Base-by-base conservation (phyloP, 1,140 invertebrate genomes). In the Hirudo medicinalis region DNA sequence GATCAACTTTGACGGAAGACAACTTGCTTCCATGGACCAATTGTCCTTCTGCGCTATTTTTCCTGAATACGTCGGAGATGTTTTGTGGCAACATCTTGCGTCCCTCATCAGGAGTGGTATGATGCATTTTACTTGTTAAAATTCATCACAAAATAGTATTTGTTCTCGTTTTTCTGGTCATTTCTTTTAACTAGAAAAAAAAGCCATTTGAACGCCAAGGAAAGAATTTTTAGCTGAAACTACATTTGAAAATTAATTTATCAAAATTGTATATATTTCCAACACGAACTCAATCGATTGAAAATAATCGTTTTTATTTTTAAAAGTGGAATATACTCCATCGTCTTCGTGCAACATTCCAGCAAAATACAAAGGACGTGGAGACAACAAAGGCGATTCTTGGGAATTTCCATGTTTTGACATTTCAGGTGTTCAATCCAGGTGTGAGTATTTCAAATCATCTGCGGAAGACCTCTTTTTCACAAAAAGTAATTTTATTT, bases 51-150 rank as follows among this genome's bases (percentile, higher is more conserved):
- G 22, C 22, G 19, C 22, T 13, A 22, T 63, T 63, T 32, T 63
- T 13, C 57, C 57, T 19, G 57, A 63, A 19, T 63, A 22, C 57
- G 15, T 63, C 57, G 29, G 57, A 25, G 57, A 63, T 63, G 57
- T 63, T 32, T 13, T 63, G 8, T 63, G 57, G 57, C 22, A 63
- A 11, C 57, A 63, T n/a, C 29, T 63, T 22, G 22, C 8, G 0
- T 25, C 29, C 29, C 57, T 63, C 57, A 15, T 63, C 29, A 63
- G 29, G 17, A 11, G 19, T 25, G 57, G 57, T 63, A 25, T 20
- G 20, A 2, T 63, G 57, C 4, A 2, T 63, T 25, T 63, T n/a
- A 6, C 2, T 13, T 13, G 57, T 63, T 25, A 22, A 63, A 19
- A 15, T 22, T 40, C 40, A 11, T 49, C 43, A 49, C 15, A 17